Percentiles rank a stretch among this genome's conserved stretches.
phyloP scores from a whole-genome alignment of 2,797 vertebrate species.

The Thunnus albacares region DNA sequence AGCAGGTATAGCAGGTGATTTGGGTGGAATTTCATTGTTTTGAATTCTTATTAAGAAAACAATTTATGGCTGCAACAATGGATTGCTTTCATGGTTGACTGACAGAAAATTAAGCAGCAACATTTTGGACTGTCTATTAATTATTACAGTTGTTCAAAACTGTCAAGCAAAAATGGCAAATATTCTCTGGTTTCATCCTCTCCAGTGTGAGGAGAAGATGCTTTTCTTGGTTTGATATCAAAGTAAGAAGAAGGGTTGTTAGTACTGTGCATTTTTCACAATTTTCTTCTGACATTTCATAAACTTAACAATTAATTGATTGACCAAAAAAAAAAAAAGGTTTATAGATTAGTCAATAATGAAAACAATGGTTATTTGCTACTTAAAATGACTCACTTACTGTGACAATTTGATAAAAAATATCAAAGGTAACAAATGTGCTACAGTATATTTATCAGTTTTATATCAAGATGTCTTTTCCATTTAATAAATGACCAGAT shows the following conservation, averaged over 20 bases:
- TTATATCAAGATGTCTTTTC: neutral
- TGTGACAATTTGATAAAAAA: neutral
- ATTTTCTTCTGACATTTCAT: too few species aligned
- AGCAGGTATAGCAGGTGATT: neutral
- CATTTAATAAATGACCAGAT: neutral
- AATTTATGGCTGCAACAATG: too few species aligned
- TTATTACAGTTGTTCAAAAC: slow-evolving; percentile 1
- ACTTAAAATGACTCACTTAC: neutral
- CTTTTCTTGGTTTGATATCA: too few species aligned
- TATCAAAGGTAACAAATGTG: neutral
- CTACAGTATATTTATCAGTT: neutral
- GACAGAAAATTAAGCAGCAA: neutral
- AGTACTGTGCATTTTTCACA: too few species aligned
- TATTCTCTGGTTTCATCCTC: too few species aligned
- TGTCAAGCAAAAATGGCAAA: neutral
- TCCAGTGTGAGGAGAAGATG: too few species aligned
- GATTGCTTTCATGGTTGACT: neutral
- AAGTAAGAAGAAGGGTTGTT: neutral
- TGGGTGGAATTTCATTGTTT: too few species aligned
- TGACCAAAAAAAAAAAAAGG: too few species aligned
- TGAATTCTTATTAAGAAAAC: neutral
- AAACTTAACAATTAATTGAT: too few species aligned
- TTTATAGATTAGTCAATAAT: neutral
- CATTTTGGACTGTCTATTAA: neutral
- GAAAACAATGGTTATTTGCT: neutral